A percentile compares a stretch with the other conserved stretches of the same genome.
Evolutionary conservation across 53 echinoderm and acorn worm species (phyloP).

Genomic region (Mesocentrotus franciscanus): DNA sequence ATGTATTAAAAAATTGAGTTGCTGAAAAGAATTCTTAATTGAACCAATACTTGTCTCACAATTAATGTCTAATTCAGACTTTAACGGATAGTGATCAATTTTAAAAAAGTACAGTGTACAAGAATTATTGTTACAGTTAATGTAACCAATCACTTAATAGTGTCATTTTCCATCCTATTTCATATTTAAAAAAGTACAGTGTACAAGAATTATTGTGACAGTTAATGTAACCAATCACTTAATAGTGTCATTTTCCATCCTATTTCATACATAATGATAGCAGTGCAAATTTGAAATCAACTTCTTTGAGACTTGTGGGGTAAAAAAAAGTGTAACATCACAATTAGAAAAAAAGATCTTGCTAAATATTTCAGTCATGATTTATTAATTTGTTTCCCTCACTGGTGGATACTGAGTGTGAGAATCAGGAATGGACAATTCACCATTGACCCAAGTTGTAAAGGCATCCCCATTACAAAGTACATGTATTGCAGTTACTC

Average conservation of each 20-base stretch:
- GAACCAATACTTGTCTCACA: not conserved
- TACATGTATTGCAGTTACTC: too few species aligned
- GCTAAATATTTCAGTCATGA: slow-evolving; percentile 26
- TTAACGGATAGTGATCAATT: not conserved
- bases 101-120: not conserved
- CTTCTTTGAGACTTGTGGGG: not conserved
- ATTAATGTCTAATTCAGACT: not conserved
- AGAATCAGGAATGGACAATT: not conserved
- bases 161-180: not conserved
- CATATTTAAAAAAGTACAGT: not conserved
- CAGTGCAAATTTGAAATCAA: not conserved
- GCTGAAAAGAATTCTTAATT: not conserved
- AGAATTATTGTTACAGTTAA: not conserved
- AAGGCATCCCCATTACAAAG: not conserved
- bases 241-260: not conserved
- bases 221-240: not conserved
- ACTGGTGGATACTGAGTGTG: not conserved
- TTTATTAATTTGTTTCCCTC: not conserved
- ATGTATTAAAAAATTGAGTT: not conserved
- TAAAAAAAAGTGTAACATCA: not conserved
- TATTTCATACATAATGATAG: not conserved
- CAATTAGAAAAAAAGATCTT: not conserved
- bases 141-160: not conserved
- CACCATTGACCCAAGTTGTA: not conserved
- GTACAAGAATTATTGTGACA: not conserved